Base-by-base conservation (phyloP, 2,797 vertebrate species). In the Toxotes lorentzi region DNA sequence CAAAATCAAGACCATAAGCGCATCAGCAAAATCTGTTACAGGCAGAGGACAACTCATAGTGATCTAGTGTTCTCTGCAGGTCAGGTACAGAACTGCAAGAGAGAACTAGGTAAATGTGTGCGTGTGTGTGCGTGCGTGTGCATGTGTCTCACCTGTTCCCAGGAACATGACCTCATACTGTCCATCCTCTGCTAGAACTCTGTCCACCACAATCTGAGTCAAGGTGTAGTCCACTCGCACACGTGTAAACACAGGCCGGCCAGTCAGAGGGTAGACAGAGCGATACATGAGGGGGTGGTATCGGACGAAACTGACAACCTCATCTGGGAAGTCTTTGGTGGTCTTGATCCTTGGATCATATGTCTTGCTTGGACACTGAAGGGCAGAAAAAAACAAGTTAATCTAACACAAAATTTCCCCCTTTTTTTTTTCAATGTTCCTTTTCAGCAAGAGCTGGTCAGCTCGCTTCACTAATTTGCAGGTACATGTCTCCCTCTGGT, bases 91-190 rank as follows among this genome's bases (percentile, higher is more conserved):
- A 53, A 48, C 19, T 57, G 43, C n/a, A 80, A 23, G 19, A 56
- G n/a, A 57, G 3, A 3, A n/a, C 30, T 59, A 24, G 16, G 24
- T 7, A 3, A 10, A 11, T 43, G 34, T 7, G n/a, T 21, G 62
- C 14, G 45, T 21, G 24, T 9, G 12, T 40, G 32, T 4, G n/a
- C 54, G 23, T 17, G 23, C 7, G n/a, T 41, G 40, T n/a, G 23
- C 5, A 21, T 32, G 27, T 7, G 23, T 53, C 87, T 80, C 88
- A 99, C 98, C 98, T 96, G 98, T 99, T 63, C 97, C 98, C 4
- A 99, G 93, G 86, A 99, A 99, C 95, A 99, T 97, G 63, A 99
- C 97, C 21, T 98, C 97, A 19, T 99, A 99, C 0, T 97, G 97
- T 17, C 98, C 98, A 0, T 99, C 98, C 83, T 99, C 97, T n/a